A percentile compares a stretch with the other conserved stretches of the same genome.
phyloP scores from a whole-genome alignment of 2,888 invertebrate genomes.

The Omphaloscelis lunosa region DNA sequence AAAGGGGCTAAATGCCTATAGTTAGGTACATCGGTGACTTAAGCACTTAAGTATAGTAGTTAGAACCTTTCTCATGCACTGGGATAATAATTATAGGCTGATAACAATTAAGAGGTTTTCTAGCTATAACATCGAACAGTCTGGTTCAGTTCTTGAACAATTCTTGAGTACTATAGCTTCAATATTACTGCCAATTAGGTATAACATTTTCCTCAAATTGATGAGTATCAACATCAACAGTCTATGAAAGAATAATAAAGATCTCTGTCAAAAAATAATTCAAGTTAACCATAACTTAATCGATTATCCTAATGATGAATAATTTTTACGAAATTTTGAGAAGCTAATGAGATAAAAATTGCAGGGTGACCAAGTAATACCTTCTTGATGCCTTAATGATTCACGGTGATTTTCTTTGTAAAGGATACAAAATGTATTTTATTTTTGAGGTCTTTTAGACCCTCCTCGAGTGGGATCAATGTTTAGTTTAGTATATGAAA shows the following conservation, averaged over 20 bases:
- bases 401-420: conserved; percentile 40
- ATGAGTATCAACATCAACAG: background rate
- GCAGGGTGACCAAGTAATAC: conserved; percentile 55
- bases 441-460: conserved; percentile 36
- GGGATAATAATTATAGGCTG: background rate
- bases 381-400: conserved; percentile 61
- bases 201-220: background rate
- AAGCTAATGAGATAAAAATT: conserved; percentile 65
- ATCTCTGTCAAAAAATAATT: background rate
- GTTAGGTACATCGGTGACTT: background rate
- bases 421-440: conserved; percentile 40
- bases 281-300: conserved; percentile 16
- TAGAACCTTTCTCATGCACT: background rate
- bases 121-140: background rate
- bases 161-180: too few species aligned
- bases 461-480: conserved; percentile 35
- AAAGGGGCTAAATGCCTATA: background rate
- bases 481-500: conserved; percentile 54
- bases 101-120: background rate
- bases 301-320: conserved; percentile 56
- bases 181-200: background rate
- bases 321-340: conserved; percentile 56
- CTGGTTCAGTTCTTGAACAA: background rate
- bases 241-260: conserved; percentile 41
- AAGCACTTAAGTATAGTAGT: background rate